A percentile compares a stretch with the other conserved stretches of the same genome.
phyloP scores from a whole-genome alignment of 2,888 invertebrate species.

The Eugnorisma glareosa region DNA sequence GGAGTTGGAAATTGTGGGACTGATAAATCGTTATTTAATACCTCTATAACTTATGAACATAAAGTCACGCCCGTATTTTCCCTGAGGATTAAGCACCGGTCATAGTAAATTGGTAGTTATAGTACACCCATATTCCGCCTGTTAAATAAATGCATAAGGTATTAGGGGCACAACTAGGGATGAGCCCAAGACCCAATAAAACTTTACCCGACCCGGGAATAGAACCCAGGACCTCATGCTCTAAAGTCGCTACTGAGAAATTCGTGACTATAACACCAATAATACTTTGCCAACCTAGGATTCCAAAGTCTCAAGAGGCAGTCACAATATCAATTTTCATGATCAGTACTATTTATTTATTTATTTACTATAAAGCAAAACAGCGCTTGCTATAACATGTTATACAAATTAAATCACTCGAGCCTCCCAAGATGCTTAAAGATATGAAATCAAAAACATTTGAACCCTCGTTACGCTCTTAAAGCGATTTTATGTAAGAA shows the following conservation, averaged over 20 bases:
- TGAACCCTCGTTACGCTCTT: conserved; percentile 57
- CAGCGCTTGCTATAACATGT: conserved; percentile 2
- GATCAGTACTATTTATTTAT: too few relatives aligned
- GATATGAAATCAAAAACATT: conserved; percentile 55
- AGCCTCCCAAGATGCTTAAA: conserved; percentile 10
- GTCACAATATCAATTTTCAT: neutral
- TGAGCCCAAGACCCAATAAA: too few relatives aligned
- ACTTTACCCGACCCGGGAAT: too few relatives aligned
- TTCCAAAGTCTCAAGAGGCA: neutral
- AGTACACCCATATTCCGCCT: neutral
- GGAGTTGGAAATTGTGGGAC: neutral
- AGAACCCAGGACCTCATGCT: too few relatives aligned
- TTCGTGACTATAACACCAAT: neutral
- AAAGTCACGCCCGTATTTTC: neutral
- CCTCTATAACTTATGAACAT: neutral
- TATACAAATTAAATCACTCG: conserved; percentile 31
- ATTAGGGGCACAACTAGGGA: neutral
- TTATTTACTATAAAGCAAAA: neutral
- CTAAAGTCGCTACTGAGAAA: too few relatives aligned
- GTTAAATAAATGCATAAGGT: neutral
- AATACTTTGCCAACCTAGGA: neutral
- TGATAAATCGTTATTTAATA: conserved; percentile 6
- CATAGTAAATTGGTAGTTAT: neutral
- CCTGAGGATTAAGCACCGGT: neutral
- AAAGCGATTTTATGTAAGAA: conserved; percentile 48